Percentiles rank a stretch among this genome's conserved stretches.
Evolutionary conservation across 1,140 invertebrate genomes (phyloP).

Genomic region (Atta texana): DNA sequence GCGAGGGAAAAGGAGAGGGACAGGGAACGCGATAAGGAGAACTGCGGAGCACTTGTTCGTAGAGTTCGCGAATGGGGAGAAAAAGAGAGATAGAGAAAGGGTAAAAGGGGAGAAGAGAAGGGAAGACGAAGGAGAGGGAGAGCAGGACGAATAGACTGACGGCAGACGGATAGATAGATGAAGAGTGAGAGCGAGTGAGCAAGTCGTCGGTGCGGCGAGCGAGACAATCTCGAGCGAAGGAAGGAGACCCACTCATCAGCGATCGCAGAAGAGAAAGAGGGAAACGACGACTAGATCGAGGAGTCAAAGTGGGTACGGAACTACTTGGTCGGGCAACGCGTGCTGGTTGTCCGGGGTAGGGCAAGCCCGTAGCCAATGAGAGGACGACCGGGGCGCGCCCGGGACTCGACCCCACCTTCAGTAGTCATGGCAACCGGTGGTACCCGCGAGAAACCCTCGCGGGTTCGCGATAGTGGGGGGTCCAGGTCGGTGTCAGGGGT

Average conservation of each 20-base stretch:
- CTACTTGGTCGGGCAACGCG: constrained; percentile 65
- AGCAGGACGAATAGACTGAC: constrained; percentile 62
- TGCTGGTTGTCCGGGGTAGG: constrained; percentile 70
- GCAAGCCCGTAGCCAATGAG: constrained; percentile 82
- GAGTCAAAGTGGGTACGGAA: constrained; percentile 63
- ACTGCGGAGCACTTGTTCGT: constrained; percentile 53
- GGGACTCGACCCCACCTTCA: constrained; percentile 85
- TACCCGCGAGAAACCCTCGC: constrained; percentile 83
- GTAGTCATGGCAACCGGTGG: constrained; percentile 84
- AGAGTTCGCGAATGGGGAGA: constrained; percentile 51
- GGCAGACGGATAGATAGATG: constrained; percentile 62
- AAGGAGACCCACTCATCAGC: constrained; percentile 40
- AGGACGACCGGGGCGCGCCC: constrained; percentile 83
- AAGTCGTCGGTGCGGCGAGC: constrained; percentile 63
- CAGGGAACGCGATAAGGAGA: constrained; percentile 56
- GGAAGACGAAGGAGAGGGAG: constrained; percentile 32
- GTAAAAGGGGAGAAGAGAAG: not conserved
- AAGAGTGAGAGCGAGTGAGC: constrained; percentile 69
- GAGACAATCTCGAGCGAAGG: constrained; percentile 53
- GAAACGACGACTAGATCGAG: constrained; percentile 53
- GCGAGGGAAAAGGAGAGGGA: constrained; percentile 47
- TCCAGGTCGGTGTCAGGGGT: constrained; percentile 86
- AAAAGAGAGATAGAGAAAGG: constrained; percentile 25
- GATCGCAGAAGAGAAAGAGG: constrained; percentile 39
- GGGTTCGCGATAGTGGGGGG: constrained; percentile 78